Evolutionary conservation across 1,140 invertebrate species (phyloP), one percentile per base, ranked within the genome.

Genomic region (Heliothis subflexa): DNA sequence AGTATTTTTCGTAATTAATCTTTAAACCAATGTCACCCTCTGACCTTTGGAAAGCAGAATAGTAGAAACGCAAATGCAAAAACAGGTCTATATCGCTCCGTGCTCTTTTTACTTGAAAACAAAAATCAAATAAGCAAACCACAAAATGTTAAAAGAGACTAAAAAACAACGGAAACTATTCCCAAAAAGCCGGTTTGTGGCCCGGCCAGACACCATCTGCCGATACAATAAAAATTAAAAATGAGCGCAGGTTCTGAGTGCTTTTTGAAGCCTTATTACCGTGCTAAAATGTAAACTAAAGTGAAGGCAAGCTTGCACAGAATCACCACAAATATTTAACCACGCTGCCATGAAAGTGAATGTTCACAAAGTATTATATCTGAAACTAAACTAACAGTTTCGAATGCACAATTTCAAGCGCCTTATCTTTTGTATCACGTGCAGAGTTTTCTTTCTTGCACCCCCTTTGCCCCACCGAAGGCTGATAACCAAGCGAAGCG

Each of bases 381-480:
- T 64, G 16, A 66, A 62, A 66, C 50, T 52, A 80, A 66, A 59
- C 78, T 82, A 85, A 84, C 79, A 81, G 64, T 73, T 76, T 79
- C 79, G 71, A 84, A 84, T 77, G 79, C 80, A 78, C 72, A 70
- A 83, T 84, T 88, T 86, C 80, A 81, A 83, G 16, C 52, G 28
- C 75, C 54, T 92, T 93, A 93, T 93, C 91, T 91, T 57, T 62
- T 40, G 85, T 81, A 87, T 93, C 90, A 93, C 87, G 89, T 92
- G 90, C 86, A 80, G 79, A 86, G 83, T 91, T 92, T 92, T 91
- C 89, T 90, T 88, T 87, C 81, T 82, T 62, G 81, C 82, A 74
- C 83, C 80, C 84, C 85, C 81, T 85, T 81, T 82, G 73, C 81
- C 85, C 91, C 89, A 83, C 78, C 86, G 84, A 89, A 91, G 88